phyloP scores from a whole-genome alignment of 2,113 vertebrate genomes.

The Enhydra lutris region DNA sequence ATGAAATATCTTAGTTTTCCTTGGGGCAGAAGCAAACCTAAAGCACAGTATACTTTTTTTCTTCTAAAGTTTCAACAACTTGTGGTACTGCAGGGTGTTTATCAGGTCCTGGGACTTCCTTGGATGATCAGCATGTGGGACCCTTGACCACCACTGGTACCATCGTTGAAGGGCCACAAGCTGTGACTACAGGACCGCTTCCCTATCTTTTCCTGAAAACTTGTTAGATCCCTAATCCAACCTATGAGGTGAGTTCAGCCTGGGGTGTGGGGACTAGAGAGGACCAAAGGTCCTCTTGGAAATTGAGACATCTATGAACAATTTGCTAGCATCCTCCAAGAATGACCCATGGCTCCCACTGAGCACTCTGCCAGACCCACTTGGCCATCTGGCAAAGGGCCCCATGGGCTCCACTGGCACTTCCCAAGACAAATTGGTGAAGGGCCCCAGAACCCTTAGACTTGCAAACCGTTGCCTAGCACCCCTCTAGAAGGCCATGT shows the following conservation, averaged over 20 bases:
- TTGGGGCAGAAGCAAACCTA: not conserved
- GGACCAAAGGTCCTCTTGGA: not conserved
- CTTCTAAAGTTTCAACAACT: not conserved
- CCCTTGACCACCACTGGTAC: not conserved
- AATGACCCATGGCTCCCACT: not conserved
- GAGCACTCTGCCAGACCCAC: not conserved
- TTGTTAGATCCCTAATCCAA: not conserved
- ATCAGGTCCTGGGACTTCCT: too few relatives aligned
- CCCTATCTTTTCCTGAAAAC: not conserved
- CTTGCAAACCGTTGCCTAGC: not conserved
- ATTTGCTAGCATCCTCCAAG: not conserved
- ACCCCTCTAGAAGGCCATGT: not conserved
- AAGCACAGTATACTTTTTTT: not conserved
- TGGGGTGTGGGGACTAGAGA: not conserved
- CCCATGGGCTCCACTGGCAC: not conserved
- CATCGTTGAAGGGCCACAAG: not conserved
- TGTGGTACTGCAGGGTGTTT: not conserved
- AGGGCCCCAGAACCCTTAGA: not conserved
- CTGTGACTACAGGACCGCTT: not conserved
- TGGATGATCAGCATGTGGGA: not conserved
- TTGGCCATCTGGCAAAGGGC: not conserved
- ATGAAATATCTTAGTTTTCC: not conserved
- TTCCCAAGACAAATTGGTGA: not conserved
- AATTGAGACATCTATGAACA: not conserved
- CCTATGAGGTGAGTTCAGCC: not conserved